Evolutionary conservation across 2,888 invertebrate species (phyloP).

Genomic region (Chrysina gloriosa): DNA sequence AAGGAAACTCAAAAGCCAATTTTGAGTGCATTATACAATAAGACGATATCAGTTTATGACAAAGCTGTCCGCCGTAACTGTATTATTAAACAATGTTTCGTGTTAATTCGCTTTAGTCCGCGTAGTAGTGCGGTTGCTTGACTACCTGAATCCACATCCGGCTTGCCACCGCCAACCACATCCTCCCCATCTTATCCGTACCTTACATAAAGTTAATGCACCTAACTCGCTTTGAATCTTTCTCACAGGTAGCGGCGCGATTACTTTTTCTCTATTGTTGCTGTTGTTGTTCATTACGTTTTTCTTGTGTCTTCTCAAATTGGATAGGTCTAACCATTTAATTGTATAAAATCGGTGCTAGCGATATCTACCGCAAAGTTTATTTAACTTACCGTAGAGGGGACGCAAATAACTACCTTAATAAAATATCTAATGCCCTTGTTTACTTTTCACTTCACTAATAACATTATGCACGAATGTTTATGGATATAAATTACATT

Average conservation of each 20-base stretch:
- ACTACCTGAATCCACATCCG: slow-evolving; percentile 65
- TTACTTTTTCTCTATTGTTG: slow-evolving; percentile 47
- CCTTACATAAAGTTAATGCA: slow-evolving; percentile 44
- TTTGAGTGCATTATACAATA: not conserved
- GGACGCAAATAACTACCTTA: slow-evolving; percentile 47
- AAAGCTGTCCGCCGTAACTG: slow-evolving; percentile 44
- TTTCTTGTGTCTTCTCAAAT: slow-evolving; percentile 1
- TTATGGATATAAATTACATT: too few relatives aligned
- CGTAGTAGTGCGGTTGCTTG: slow-evolving; percentile 61
- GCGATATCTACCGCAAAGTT: slow-evolving; percentile 50
- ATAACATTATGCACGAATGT: too few relatives aligned
- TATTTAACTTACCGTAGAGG: slow-evolving; percentile 48
- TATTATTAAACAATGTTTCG: slow-evolving; percentile 53
- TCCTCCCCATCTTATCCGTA: slow-evolving; percentile 52
- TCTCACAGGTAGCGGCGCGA: slow-evolving; percentile 57
- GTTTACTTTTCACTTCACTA: not conserved
- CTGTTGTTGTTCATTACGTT: slow-evolving; percentile 52
- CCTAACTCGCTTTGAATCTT: slow-evolving; percentile 50
- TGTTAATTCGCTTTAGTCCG: slow-evolving; percentile 60
- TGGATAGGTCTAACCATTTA: slow-evolving; percentile 51
- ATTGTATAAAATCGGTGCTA: slow-evolving; percentile 59
- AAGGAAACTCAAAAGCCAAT: too few relatives aligned
- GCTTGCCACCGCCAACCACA: slow-evolving; percentile 59
- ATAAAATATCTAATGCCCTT: slow-evolving; percentile 37
- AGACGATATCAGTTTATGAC: slow-evolving; percentile 38